Percentiles rank a stretch among this genome's conserved stretches.
Conservation (phyloP, 1,140 invertebrate genomes). For the Planococcus citri region DNA sequence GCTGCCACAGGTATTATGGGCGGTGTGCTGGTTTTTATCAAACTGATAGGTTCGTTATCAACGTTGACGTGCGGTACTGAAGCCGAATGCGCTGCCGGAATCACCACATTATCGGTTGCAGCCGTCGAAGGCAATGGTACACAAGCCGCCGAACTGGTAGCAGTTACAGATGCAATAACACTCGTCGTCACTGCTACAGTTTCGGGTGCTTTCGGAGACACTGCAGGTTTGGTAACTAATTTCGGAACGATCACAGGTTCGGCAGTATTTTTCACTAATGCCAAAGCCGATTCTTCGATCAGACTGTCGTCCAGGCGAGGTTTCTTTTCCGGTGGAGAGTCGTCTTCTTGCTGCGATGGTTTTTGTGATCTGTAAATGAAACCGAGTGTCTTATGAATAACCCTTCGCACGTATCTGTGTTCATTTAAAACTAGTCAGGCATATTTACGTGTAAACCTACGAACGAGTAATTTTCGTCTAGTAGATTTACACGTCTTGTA, state of each 20-base stretch:
- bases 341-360: background rate
- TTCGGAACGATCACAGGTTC: background rate
- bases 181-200: background rate
- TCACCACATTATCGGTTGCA: constrained; percentile 17
- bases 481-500: no score
- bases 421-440: no score
- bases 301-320: background rate
- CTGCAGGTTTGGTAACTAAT: background rate
- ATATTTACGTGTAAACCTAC: no score
- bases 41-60: constrained; percentile 10
- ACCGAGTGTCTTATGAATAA: no score
- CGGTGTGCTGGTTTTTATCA: constrained; percentile 14
- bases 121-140: constrained; percentile 9
- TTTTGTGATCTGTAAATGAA: background rate
- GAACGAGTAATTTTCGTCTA: no score
- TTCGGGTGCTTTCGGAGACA: background rate
- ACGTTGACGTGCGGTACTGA: constrained; percentile 7
- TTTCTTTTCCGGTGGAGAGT: background rate
- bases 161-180: background rate
- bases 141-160: background rate
- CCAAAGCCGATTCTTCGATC: background rate
- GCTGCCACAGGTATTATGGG: constrained; percentile 16
- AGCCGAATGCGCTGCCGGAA: constrained; percentile 16
- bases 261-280: background rate
- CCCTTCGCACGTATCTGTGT: no score